Conservation (phyloP, 2,888 invertebrate species). For the Norana najaformis region DNA sequence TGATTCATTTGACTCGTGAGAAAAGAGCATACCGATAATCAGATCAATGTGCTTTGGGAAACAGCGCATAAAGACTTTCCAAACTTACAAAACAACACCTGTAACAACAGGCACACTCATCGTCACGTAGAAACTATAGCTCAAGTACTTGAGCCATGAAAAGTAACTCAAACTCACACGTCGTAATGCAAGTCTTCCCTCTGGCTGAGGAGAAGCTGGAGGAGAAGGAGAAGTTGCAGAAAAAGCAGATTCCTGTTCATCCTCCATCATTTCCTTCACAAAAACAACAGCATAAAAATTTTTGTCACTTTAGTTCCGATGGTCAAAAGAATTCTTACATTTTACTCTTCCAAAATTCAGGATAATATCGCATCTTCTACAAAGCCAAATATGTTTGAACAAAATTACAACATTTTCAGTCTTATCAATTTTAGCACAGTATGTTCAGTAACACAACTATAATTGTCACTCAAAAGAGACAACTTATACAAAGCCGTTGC, state of each 20-base stretch:
- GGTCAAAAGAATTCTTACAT: too few species aligned
- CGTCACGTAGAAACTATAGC: background rate
- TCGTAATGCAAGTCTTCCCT: background rate
- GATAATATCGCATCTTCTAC: too few species aligned
- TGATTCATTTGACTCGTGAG: too few species aligned
- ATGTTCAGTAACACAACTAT: background rate
- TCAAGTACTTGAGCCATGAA: too few species aligned
- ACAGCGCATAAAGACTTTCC: background rate
- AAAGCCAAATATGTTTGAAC: background rate
- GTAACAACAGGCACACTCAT: background rate
- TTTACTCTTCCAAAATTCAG: too few species aligned
- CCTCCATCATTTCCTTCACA: background rate
- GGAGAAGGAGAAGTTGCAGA: background rate
- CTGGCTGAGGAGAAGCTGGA: background rate
- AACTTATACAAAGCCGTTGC: too few species aligned
- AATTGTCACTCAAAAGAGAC: too few species aligned
- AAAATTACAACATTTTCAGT: background rate
- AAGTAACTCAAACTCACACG: too few species aligned
- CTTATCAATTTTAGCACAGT: background rate
- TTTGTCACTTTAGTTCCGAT: too few species aligned
- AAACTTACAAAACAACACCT: background rate
- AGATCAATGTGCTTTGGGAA: too few species aligned
- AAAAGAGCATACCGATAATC: too few species aligned
- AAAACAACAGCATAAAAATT: background rate
- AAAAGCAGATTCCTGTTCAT: background rate